Evolutionary conservation across 1,140 invertebrate species (phyloP).

Genomic region (Aphelenchoides fujianensis): DNA sequence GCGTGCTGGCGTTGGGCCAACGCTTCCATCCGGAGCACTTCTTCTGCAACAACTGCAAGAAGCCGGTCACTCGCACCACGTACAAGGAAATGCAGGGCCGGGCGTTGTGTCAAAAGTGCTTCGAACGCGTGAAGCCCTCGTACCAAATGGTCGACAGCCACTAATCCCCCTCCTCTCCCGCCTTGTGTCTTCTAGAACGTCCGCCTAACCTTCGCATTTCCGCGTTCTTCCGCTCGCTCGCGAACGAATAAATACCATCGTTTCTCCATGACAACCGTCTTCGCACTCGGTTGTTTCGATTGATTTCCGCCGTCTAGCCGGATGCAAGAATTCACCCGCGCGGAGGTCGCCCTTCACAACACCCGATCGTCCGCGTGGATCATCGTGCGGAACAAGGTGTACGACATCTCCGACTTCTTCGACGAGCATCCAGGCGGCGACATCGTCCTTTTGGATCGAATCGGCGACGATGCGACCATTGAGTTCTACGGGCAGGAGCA

Average conservation of each 20-base stretch:
- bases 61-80: slow-evolving; percentile 93
- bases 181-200: too few species aligned
- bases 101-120: slow-evolving; percentile 94
- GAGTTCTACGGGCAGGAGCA: slow-evolving; percentile 93
- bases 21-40: slow-evolving; percentile 99
- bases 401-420: slow-evolving; percentile 68
- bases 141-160: neutral
- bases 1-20: slow-evolving; percentile 95
- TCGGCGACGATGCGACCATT: slow-evolving; percentile 75
- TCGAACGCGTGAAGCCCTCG: slow-evolving; percentile 72
- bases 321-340: slow-evolving; percentile 43
- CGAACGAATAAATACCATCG: neutral
- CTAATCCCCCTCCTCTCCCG: neutral
- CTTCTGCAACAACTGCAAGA: slow-evolving; percentile 91
- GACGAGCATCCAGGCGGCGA: slow-evolving; percentile 89
- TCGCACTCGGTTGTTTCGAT: neutral
- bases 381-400: slow-evolving; percentile 53
- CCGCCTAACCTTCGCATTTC: too few species aligned
- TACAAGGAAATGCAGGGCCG: slow-evolving; percentile 98
- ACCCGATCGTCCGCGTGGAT: slow-evolving; percentile 42
- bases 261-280: neutral
- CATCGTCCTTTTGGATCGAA: slow-evolving; percentile 85
- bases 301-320: too few species aligned
- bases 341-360: slow-evolving; percentile 52
- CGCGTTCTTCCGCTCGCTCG: too few species aligned